phyloP scores from a whole-genome alignment of 2,113 vertebrate genomes.

The Diphyllodes magnificus region DNA sequence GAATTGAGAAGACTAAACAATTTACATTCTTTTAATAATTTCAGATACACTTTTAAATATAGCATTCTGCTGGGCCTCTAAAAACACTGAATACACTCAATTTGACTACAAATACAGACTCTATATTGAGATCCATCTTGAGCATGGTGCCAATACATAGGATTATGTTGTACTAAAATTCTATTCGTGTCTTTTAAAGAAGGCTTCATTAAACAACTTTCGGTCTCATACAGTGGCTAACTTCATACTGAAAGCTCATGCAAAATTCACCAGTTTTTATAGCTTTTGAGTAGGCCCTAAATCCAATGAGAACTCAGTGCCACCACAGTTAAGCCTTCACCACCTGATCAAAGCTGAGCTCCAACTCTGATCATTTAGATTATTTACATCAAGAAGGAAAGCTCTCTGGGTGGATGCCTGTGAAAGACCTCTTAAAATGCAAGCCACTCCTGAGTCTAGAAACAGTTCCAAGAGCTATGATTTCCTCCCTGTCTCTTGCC shows the following conservation, averaged over 20 bases:
- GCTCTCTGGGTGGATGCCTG: not conserved
- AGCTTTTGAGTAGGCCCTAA: not conserved
- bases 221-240: not conserved
- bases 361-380: not conserved
- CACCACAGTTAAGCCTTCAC: not conserved
- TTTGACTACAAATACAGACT: not conserved
- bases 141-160: not conserved
- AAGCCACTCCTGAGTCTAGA: not conserved
- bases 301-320: not conserved
- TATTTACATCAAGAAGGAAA: not conserved
- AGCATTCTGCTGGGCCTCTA: not conserved
- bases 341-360: not conserved
- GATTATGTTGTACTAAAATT: not conserved
- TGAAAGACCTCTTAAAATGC: not conserved
- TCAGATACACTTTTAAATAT: not conserved
- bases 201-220: not conserved
- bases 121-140: not conserved
- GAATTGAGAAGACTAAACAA: not conserved
- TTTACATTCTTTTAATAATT: conserved; percentile 36
- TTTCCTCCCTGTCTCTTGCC: not conserved
- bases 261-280: not conserved
- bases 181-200: not conserved
- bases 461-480: not conserved
- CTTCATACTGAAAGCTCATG: not conserved
- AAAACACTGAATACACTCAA: not conserved